Base-by-base conservation (phyloP, 2,888 invertebrate genomes). In the Xylocampa areola region DNA sequence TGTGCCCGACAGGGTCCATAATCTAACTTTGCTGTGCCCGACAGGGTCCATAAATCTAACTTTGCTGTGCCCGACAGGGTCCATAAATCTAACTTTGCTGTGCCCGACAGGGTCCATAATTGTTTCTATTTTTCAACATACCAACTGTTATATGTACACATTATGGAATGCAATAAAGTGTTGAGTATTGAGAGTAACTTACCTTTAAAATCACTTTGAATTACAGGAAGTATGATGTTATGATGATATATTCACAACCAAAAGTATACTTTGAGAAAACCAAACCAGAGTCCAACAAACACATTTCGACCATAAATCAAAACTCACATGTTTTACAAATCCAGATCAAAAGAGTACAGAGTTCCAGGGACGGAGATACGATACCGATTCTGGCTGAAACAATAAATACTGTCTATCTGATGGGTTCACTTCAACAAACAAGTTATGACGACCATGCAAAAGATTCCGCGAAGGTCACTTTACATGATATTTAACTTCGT, bases 291-390 rank as follows among this genome's bases (percentile, higher is more conserved):
- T 10, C 10, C 7, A 10, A 16, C 16, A 33, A 23, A 58, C 27
- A 66, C 35, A 43, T n/a, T n/a, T n/a, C 19, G 7, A 14, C 5
- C 47, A 65, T 41, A 16, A 48, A 48, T 66, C 37, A 49, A 43
- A 66, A 49, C 27, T 43, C 37, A 6, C 27, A 33, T 11, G 29
- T 33, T 30, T 1, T 25, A 13, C 32, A 41, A 25, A 37, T 10
- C 3, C 41, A 43, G 19, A 62, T 66, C 67, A 66, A 62, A 62
- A 43, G 19, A 62, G 59, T 60, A 66, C 66, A 62, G 27, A 39
- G 32, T 13, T 66, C 32, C 2, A n/a, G n/a, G n/a, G 17, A 8
- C 4, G 6, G 21, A 32, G 11, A 36, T n/a, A 1, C 19, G 30
- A 41, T n/a, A n/a, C 13, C 7, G 25, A 30, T 10, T 17, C 23